Evolutionary conservation across 2,113 vertebrate genomes (phyloP), one percentile per base, ranked within the genome.

Genomic region (Grallaria varia): DNA sequence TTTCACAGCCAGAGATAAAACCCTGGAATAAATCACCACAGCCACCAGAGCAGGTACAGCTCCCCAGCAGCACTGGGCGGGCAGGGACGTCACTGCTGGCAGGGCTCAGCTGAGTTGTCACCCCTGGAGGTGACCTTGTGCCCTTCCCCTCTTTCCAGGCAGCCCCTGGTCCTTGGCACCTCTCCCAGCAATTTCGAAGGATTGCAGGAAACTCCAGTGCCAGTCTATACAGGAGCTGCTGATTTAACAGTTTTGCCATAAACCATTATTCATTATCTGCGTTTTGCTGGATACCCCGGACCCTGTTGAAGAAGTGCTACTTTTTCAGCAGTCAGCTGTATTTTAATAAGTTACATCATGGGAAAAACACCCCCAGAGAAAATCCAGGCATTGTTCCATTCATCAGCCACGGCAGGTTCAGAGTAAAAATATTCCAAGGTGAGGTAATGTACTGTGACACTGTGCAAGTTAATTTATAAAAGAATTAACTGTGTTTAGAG

Each of bases 341-440:
- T 97, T 97, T 96, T 97, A 97, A 97, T 97, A 95, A 93, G 93
- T 87, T 50, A 68, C 72, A n/a, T 91, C 81, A 81, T 2, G 22
- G 96, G n/a, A 82, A 83, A 95, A 89, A 64, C 5, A 64, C 86
- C 96, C 95, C 94, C 16, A n/a, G 97, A 95, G 97, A 89, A 91
- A 93, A 89, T 31, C 24, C 28, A 28, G 73, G 67, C 39, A 14
- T 93, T 59, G 4, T 96, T 77, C 39, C 52, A 66, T 62, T 35
- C 69, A 85, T 86, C 94, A 94, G 95, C 92, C 76, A 58, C 3
- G 15, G 75, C 76, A 92, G 96, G 92, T 90, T 85, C 76, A 23
- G 90, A 89, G 82, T 55, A 74, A 94, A 94, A 86, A 87, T 49
- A 87, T 89, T 94, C 94, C 76, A 50, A 84, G 90, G 96, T 87